Evolutionary conservation across 2,888 invertebrate species (phyloP), one percentile per base, ranked within the genome.

Genomic region (Notodonta ziczac): DNA sequence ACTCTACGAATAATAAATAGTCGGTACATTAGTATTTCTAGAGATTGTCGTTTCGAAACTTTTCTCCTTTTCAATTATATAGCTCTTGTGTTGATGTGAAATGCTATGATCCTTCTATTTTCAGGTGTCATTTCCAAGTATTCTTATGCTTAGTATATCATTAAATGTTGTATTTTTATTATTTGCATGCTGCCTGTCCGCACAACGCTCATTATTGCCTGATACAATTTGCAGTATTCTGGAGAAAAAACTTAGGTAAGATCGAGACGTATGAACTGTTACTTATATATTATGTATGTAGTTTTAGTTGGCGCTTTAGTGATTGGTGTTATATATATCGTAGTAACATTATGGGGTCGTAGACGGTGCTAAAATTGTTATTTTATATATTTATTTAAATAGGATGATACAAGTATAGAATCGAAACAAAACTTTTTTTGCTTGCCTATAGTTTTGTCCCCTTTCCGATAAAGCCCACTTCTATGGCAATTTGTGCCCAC

Each of bases 221-320:
- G 89, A 89, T 88, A 88, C 85, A 91, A 24, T 89, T 90, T 91
- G 91, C 94, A 97, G 97, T 94, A 97, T 97, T 94, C 94, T 96
- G 96, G 97, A 97, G 95, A 97, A 96, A 94, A 96, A 96, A 95
- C 96, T 96, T 94, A 96, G 97, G 97, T 97, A 95, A 96, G 96
- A 44, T 46, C 46, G 46, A 46, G 46, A 46, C 5, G 46, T 46
- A 46, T 46, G 46, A 46, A 46, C 10, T n/a, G 6, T 5, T 46
- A 5, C 13, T 5, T 46, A 12, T 42, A 8, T 8, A 5, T 46
- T 46, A 10, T 46, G 46, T 46, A n/a, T 4, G 13, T 46, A n/a
- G 46, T n/a, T 46, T 46, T 46, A n/a, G 42, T 42, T 42, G 46
- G 13, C 46, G 46, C 46, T 46, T 46, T 46, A 46, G 46, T 46